Conservation (phyloP, 2,113 vertebrate genomes). For the Abramis brama region DNA sequence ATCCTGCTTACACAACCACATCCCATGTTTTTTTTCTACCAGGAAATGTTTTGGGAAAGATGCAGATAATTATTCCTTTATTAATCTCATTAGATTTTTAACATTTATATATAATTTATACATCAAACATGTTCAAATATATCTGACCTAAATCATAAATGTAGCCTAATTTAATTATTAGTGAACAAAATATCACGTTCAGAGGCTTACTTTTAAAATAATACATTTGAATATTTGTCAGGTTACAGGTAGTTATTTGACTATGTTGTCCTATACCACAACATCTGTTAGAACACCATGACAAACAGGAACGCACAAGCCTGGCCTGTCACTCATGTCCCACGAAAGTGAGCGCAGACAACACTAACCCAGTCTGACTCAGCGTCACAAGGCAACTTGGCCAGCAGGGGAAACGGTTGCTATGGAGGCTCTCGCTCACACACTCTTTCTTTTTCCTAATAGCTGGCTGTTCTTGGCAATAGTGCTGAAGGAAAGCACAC, state of each 20-base stretch:
- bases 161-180: not conserved
- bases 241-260: not conserved
- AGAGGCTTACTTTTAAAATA: not conserved
- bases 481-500: not conserved
- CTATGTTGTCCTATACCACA: not conserved
- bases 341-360: not conserved
- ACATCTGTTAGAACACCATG: not conserved
- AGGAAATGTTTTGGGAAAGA: not conserved
- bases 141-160: too few species aligned
- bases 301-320: not conserved
- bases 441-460: slow-evolving; percentile 22
- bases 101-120: too few species aligned
- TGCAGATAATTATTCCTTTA: not conserved
- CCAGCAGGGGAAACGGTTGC: slow-evolving; percentile 56
- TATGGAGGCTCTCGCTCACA: slow-evolving; percentile 51
- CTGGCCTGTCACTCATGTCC: slow-evolving; percentile 3
- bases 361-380: slow-evolving; percentile 24
- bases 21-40: not conserved
- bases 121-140: too few species aligned
- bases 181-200: not conserved
- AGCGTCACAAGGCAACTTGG: slow-evolving; percentile 55
- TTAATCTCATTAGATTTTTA: too few species aligned
- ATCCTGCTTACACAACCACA: too few species aligned
- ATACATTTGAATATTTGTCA: not conserved
- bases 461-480: not conserved